Percentiles rank a stretch among this genome's conserved stretches.
phyloP scores from a whole-genome alignment of 2,797 vertebrate genomes.

The Onychomys leucogaster region DNA sequence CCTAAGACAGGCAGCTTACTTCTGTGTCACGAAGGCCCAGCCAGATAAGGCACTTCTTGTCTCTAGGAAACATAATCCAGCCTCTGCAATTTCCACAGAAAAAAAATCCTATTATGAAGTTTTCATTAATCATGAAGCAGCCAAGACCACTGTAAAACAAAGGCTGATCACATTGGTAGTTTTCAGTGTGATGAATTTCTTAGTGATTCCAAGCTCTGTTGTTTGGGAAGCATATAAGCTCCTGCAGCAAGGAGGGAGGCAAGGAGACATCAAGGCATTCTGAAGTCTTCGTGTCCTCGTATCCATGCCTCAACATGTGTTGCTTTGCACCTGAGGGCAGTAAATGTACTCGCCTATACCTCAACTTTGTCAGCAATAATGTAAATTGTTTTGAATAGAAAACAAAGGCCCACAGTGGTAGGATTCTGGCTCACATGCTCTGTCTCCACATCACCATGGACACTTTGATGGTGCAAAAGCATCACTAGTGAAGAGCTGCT shows the following conservation, averaged over 20 bases:
- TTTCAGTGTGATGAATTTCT: not conserved
- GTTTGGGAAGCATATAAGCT: not conserved
- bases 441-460: not conserved
- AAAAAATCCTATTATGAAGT: not conserved
- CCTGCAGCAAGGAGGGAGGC: not conserved
- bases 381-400: not conserved
- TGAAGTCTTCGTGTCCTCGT: not conserved
- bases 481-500: not conserved
- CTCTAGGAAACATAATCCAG: not conserved
- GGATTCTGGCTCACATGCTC: not conserved
- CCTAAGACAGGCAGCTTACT: not conserved
- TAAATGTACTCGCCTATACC: not conserved
- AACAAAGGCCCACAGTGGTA: accelerated
- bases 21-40: not conserved
- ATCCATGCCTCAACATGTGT: accelerated
- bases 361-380: not conserved
- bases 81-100: not conserved
- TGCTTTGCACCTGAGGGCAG: accelerated
- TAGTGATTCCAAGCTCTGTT: too few relatives aligned
- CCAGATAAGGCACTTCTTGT: not conserved
- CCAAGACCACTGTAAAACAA: not conserved
- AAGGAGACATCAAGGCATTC: too few relatives aligned
- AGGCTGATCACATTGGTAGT: not conserved
- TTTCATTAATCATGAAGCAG: conserved; percentile 25
- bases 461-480: not conserved